These are phyloP conservation scores for Denticeps clupeoides DNA, from an alignment of 2,797 vertebrate genomes.

Conservation along the genomic window DNA sequence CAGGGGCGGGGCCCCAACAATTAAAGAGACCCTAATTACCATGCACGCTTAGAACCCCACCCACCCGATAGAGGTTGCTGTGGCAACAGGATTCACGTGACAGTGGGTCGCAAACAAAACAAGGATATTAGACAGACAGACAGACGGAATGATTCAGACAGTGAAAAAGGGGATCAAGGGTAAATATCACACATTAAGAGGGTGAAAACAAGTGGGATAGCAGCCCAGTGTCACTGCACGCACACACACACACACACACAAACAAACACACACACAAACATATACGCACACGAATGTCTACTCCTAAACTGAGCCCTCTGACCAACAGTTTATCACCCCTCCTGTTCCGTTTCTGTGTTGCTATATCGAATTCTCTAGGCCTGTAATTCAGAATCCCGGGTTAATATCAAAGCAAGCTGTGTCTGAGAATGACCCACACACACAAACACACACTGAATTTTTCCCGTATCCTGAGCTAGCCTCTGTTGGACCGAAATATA, in stretches of 20 bases:
- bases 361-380: slow-evolving; percentile 19
- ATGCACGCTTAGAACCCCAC: slow-evolving; percentile 4
- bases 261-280: too few relatives aligned
- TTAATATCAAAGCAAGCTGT: slow-evolving; percentile 31
- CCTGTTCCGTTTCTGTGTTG: slow-evolving; percentile 19
- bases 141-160: neutral
- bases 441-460: too few relatives aligned
- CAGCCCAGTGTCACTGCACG: slow-evolving; percentile 24
- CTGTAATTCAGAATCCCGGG: slow-evolving; percentile 30
- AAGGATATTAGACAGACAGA: neutral
- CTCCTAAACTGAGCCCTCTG: too few relatives aligned
- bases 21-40: neutral
- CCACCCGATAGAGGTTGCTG: neutral
- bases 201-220: slow-evolving; percentile 18
- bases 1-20: slow-evolving; percentile 10
- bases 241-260: too few relatives aligned
- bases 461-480: too few relatives aligned
- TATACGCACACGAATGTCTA: too few relatives aligned
- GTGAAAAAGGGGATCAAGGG: neutral
- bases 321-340: too few relatives aligned
- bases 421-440: too few relatives aligned
- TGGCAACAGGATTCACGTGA: slow-evolving; percentile 15
- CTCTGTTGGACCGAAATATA: too few relatives aligned
- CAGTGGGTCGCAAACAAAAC: slow-evolving; percentile 1
- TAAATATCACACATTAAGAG: slow-evolving; percentile 13